Conservation (phyloP, 2,888 invertebrate genomes). For the Drosophila colorata region DNA sequence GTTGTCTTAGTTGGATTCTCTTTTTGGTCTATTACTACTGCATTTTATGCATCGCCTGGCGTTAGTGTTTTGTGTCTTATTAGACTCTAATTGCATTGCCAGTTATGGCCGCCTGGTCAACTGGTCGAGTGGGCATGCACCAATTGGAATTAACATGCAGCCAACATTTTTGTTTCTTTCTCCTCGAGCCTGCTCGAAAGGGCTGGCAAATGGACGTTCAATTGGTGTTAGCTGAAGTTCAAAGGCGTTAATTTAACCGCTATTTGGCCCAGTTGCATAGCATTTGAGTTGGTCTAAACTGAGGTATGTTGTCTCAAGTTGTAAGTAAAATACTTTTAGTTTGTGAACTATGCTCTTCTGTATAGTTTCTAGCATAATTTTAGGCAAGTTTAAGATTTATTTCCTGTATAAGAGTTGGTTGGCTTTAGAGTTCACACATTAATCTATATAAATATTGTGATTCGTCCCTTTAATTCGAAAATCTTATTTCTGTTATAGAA, state of each 20-base stretch:
- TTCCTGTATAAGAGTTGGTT: no score
- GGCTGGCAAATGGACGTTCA: slow-evolving; percentile 42
- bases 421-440: no score
- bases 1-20: not conserved
- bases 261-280: slow-evolving; percentile 62
- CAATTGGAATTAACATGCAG: slow-evolving; percentile 43
- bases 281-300: not conserved
- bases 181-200: slow-evolving; percentile 25
- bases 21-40: slow-evolving; percentile 66
- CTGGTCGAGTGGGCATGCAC: slow-evolving; percentile 36
- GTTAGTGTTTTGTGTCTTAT: slow-evolving; percentile 78
- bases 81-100: slow-evolving; percentile 77
- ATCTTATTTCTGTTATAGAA: no score
- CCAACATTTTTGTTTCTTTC: not conserved
- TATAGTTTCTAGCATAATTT: no score
- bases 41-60: slow-evolving; percentile 72
- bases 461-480: no score
- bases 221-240: slow-evolving; percentile 30
- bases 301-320: no score
- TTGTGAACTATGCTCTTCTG: no score
- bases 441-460: no score
- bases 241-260: slow-evolving; percentile 46
- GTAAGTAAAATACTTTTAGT: no score
- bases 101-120: slow-evolving; percentile 49
- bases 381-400: no score